These are phyloP conservation scores for Brachypteracias leptosomus DNA, from an alignment of 2,113 vertebrate species.

Conservation along the genomic window DNA sequence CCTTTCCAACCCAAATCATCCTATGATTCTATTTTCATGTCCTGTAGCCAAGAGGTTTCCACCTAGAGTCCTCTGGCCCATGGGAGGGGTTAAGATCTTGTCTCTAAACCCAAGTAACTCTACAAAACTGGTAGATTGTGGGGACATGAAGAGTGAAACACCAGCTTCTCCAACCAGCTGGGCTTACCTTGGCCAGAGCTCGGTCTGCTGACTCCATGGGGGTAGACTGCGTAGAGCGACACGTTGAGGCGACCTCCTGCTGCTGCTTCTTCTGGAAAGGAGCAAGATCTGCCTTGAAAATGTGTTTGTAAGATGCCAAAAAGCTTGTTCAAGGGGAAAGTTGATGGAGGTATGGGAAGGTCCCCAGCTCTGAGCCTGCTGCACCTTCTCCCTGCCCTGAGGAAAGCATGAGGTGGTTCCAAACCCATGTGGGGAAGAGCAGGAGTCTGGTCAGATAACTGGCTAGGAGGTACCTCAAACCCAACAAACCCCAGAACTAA, in stretches of 20 bases:
- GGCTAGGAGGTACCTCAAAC: not conserved
- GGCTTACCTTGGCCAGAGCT: constrained; percentile 29
- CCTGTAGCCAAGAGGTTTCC: not conserved
- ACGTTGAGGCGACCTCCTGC: not conserved
- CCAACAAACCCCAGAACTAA: too few species aligned
- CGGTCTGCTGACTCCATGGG: not conserved
- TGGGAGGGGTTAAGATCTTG: accelerated
- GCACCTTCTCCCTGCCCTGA: not conserved
- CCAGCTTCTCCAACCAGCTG: accelerated
- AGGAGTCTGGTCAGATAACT: not conserved
- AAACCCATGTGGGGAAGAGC: not conserved
- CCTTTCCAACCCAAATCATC: not conserved
- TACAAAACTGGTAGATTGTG: accelerated
- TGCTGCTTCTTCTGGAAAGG: not conserved
- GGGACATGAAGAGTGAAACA: accelerated
- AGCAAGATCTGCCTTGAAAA: not conserved
- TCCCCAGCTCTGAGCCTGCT: not conserved
- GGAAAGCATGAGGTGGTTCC: not conserved
- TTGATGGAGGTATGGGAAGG: too few species aligned
- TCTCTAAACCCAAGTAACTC: accelerated
- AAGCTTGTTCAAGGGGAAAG: not conserved
- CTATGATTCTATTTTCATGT: accelerated
- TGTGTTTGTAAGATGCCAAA: accelerated
- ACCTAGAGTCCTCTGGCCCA: not conserved
- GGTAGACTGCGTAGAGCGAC: constrained; percentile 31